Evolutionary conservation across 2,888 invertebrate genomes (phyloP).

Genomic region (Allacma fusca): DNA sequence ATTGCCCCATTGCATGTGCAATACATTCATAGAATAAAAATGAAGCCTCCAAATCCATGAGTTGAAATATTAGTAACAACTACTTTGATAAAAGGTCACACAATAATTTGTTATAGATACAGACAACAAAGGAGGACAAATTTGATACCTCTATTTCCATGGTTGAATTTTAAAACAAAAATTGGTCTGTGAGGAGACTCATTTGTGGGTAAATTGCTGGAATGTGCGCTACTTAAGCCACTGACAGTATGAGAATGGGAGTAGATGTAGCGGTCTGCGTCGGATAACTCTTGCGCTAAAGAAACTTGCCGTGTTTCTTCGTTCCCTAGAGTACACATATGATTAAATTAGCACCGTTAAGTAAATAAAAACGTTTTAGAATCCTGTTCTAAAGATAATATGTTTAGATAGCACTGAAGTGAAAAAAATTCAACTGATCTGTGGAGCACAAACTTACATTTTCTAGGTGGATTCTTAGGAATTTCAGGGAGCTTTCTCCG

Average conservation of each 20-base stretch:
- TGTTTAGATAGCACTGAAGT: too few relatives aligned
- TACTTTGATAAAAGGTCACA: too few relatives aligned
- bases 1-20: too few relatives aligned
- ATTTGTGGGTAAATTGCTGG: slow-evolving; percentile 32
- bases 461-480: slow-evolving; percentile 73
- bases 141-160: slow-evolving; percentile 53
- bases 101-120: too few relatives aligned
- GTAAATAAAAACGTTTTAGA: too few relatives aligned
- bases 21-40: too few relatives aligned
- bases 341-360: not conserved
- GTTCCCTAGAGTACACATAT: slow-evolving; percentile 53
- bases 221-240: not conserved
- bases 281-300: slow-evolving; percentile 60
- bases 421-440: too few relatives aligned
- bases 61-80: too few relatives aligned
- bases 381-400: too few relatives aligned
- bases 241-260: slow-evolving; percentile 17
- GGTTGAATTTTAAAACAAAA: slow-evolving; percentile 59
- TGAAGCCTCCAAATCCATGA: too few relatives aligned
- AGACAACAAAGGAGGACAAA: too few relatives aligned
- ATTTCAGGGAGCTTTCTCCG: slow-evolving; percentile 88
- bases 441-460: too few relatives aligned
- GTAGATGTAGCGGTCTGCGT: slow-evolving; percentile 54
- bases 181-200: slow-evolving; percentile 51
- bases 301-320: slow-evolving; percentile 58